Evolutionary conservation across 1,140 invertebrate species (phyloP), one percentile per base, ranked within the genome.

Genomic region (Asobara japonica): DNA sequence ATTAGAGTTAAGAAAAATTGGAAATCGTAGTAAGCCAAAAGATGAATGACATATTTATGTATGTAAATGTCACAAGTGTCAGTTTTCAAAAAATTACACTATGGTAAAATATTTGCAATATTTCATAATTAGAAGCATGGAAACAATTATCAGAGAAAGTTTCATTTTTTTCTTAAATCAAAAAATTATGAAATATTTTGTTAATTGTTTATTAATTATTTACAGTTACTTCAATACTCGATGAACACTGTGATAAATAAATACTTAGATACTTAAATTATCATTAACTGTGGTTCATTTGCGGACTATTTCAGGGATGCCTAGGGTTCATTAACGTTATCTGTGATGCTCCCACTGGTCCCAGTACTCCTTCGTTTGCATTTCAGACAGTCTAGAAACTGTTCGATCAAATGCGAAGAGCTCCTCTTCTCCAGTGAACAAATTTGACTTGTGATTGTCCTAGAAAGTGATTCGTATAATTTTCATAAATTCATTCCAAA

Each of bases 371-470:
- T 92, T 89, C 2, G 94, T 96, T 87, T 98, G 96, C 97, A 99
- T 99, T 89, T 99, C 96, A 62, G 92, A 92, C 22, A 99, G 89
- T 64, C 98, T 88, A 0, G 97, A 99, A 11, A 98, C 84, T 16
- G 97, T 98, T 69, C 98, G 89, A 76, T 98, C 96, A 85, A 96
- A 98, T 7, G 98, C 97, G 89, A 99, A 99, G 69, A 97, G 87
- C 88, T 99, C 98, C 86, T 99, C 98, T 83, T 98, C 96, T 0
- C 97, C 97, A 25, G 96, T 98, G 80, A 99, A 99, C 76, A 99
- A 93, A 82, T 94, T 97, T 6, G 96, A 93, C 72, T 90, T 89
- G 36, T 91, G 88, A 80, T 91, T 86, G 78, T 93, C 87, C 91
- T 94, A 79, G 13, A 80, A 65, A 74, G 61, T 75, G 60, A 69